phyloP scores from a whole-genome alignment of 2,113 vertebrate genomes.

The Oncorhynchus nerka region DNA sequence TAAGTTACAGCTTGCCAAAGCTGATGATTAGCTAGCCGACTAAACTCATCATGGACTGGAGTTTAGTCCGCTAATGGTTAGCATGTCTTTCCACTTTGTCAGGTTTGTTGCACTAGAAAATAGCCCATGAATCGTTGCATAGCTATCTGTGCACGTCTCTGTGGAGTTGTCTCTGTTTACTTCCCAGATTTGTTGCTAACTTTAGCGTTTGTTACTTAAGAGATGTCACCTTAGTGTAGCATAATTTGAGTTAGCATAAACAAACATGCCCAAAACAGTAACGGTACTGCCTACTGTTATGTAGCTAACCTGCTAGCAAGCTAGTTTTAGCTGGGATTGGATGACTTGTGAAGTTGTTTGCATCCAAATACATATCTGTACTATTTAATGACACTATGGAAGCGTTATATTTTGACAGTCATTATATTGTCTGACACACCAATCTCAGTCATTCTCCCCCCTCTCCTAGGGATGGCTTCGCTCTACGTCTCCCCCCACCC shows the following conservation, averaged over 20 bases:
- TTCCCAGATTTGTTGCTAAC: too few species aligned
- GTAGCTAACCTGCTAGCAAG: background rate
- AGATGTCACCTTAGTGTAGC: too few species aligned
- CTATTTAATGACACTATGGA: background rate
- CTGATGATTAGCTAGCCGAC: background rate
- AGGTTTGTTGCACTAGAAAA: too few species aligned
- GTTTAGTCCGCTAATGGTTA: background rate
- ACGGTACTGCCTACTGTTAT: background rate
- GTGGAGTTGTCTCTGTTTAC: too few species aligned
- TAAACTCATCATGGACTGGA: background rate
- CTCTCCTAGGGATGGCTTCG: slow-evolving; percentile 73
- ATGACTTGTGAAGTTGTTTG: background rate
- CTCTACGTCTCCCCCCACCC: slow-evolving; percentile 82
- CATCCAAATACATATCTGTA: too few species aligned
- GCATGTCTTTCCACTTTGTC: background rate
- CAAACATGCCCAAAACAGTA: too few species aligned
- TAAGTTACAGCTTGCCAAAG: too few species aligned
- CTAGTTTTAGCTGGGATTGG: too few species aligned
- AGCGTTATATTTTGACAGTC: background rate
- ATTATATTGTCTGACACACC: background rate
- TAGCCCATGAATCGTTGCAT: too few species aligned
- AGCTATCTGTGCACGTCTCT: too few species aligned
- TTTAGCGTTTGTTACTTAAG: background rate
- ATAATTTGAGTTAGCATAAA: too few species aligned
- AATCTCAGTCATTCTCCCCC: background rate